These are phyloP conservation scores for Daubentonia madagascariensis DNA, from an alignment of 2,113 vertebrate species.

Conservation along the genomic window DNA sequence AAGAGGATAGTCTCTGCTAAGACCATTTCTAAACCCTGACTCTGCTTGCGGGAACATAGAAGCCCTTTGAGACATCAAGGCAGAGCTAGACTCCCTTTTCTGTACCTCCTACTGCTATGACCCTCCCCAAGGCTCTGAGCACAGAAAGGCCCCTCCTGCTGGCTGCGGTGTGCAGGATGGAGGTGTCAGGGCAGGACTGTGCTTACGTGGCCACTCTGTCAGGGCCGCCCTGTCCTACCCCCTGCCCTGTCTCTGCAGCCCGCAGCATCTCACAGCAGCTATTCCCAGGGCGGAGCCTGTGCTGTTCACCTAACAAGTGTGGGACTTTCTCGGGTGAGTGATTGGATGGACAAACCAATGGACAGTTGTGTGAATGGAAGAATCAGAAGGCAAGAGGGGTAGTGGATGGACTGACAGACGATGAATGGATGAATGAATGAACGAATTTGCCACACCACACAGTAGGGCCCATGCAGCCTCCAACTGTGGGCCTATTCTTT, in stretches of 20 bases:
- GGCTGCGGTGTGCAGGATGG: not conserved
- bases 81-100: not conserved
- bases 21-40: not conserved
- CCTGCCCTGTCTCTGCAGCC: not conserved
- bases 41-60: not conserved
- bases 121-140: not conserved
- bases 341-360: not conserved
- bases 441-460: not conserved
- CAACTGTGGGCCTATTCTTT: not conserved
- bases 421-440: not conserved
- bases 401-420: not conserved
- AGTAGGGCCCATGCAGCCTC: not conserved
- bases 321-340: not conserved
- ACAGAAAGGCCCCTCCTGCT: rapidly evolving
- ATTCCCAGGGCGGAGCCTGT: not conserved
- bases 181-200: not conserved
- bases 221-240: not conserved
- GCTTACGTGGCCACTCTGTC: not conserved
- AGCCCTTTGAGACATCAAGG: not conserved
- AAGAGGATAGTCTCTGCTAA: not conserved
- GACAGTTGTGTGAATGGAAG: not conserved
- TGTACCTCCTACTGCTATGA: not conserved
- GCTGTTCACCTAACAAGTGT: not conserved
- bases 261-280: not conserved
- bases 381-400: not conserved